Evolutionary conservation across 2,797 vertebrate genomes (phyloP), one percentile per base, ranked within the genome.

Genomic region (Oceanodroma leucorhoa): DNA sequence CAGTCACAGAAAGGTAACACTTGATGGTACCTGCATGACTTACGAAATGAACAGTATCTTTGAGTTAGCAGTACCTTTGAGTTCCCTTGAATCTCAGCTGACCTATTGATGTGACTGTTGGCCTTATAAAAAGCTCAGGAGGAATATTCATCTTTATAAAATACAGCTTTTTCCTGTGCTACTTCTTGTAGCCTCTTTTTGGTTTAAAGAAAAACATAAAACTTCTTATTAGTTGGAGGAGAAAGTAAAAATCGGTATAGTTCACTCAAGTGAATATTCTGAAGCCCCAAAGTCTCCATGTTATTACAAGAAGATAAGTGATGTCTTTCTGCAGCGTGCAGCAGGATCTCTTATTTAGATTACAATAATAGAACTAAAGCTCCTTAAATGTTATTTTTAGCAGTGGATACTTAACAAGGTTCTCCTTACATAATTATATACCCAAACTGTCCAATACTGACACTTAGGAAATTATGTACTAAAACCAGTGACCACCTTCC

Each of bases 251-350:
- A 90, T 90, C 76, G 80, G 57, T 82, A 11, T 51, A 82, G 80
- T 94, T 95, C 88, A 86, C 57, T 76, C 66, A 54, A 78, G n/a
- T 41, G 48, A 96, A n/a, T 96, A 78, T 95, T 94, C 70, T 92
- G 88, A 69, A 90, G 27, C 57, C 62, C 51, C 10, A 34, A 83
- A 92, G 20, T 81, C 91, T 95, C 51, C 48, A 34, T 41, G 32
- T 60, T 83, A 89, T 90, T 92, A 70, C 61, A 94, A 76, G 70
- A 92, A 90, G 72, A 92, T 90, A 96, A 62, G 57, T 4, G 12
- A 87, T 80, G 67, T 77, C 69, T 91, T 86, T 93, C 70, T 82
- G 34, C 40, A 80, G 62, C 13, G 7, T 87, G 64, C 85, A 86
- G 65, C 46, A 83, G 76, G 53, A 82, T 83, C 40, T 8, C 58